Evolutionary conservation across 2,888 invertebrate species (phyloP).

Genomic region (Conus canariensis): DNA sequence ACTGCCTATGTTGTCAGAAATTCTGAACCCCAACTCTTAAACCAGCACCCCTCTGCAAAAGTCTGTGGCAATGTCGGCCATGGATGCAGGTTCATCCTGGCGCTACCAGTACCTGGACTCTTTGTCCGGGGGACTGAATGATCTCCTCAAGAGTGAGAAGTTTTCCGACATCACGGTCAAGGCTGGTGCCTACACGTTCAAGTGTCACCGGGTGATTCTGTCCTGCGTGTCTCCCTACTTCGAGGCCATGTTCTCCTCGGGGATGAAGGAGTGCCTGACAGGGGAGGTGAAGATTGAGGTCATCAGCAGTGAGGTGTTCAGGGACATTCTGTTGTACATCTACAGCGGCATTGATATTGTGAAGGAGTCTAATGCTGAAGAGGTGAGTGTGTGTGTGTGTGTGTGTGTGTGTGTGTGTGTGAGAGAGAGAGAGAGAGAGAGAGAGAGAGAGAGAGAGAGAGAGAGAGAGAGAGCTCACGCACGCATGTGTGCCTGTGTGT

Average conservation of each 20-base stretch:
- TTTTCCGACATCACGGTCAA: constrained; percentile 66
- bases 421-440: too few relatives aligned
- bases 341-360: constrained; percentile 89
- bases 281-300: constrained; percentile 62
- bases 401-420: not conserved
- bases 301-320: constrained; percentile 86
- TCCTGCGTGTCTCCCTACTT: constrained; percentile 69
- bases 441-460: too few relatives aligned
- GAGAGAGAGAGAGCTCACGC: too few relatives aligned
- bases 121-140: constrained; percentile 56
- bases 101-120: constrained; percentile 54
- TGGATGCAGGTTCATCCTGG: constrained; percentile 40
- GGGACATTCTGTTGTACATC: constrained; percentile 89
- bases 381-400: constrained; percentile 15
- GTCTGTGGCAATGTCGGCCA: not conserved
- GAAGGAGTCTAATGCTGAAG: constrained; percentile 87
- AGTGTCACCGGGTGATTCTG: constrained; percentile 68
- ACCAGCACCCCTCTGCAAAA: too few relatives aligned
- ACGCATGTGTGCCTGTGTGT: too few relatives aligned
- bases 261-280: constrained; percentile 62
- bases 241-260: constrained; percentile 66
- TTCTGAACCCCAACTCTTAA: too few relatives aligned
- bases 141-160: constrained; percentile 51
- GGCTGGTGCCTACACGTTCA: constrained; percentile 61
- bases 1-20: too few relatives aligned